Conservation (phyloP, 2,113 vertebrate species). For the Etia nguti region DNA sequence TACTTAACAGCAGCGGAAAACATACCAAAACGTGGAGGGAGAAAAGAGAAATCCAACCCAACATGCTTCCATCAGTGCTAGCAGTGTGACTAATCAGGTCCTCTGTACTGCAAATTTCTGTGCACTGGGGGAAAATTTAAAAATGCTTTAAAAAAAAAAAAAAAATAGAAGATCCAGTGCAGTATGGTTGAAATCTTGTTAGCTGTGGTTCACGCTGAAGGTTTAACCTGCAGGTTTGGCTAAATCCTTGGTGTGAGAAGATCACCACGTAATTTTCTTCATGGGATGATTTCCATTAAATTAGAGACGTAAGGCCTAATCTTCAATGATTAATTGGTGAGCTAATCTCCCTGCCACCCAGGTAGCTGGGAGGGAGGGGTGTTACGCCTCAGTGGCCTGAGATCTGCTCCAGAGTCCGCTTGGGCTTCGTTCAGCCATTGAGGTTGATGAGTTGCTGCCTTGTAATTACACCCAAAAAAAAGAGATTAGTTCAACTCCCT, state of each 20-base stretch:
- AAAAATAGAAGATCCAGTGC: background rate
- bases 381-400: background rate
- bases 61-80: background rate
- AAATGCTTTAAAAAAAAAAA: too few relatives aligned
- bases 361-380: background rate
- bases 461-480: conserved; percentile 23
- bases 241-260: background rate
- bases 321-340: conserved; percentile 3
- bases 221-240: conserved; percentile 13
- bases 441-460: background rate
- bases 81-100: background rate
- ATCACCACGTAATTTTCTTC: background rate
- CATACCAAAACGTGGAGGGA: background rate
- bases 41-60: background rate
- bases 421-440: background rate
- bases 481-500: background rate
- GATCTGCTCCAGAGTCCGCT: background rate
- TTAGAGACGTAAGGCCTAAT: background rate
- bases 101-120: background rate
- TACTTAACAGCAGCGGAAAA: background rate
- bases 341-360: conserved; percentile 17
- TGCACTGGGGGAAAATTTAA: background rate
- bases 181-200: background rate
- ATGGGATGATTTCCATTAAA: conserved; percentile 7
- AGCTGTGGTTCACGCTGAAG: background rate